Conservation (phyloP, 1,140 invertebrate species). For the Apis dorsata region DNA sequence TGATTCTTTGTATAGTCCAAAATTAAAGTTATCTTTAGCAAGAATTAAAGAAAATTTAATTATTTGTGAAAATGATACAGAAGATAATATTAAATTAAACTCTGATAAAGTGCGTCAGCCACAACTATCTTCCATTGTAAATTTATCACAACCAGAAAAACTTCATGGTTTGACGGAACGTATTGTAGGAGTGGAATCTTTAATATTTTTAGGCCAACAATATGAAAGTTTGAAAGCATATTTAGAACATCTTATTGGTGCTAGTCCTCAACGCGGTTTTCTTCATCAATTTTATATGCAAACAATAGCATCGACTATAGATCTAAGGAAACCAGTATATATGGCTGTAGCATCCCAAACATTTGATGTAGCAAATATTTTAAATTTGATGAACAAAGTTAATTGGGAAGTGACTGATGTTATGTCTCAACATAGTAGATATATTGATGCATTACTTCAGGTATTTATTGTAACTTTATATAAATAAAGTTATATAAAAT, state of each 20-base stretch:
- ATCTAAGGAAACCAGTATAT: conserved; percentile 92
- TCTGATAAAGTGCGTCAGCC: conserved; percentile 82
- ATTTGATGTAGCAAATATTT: conserved; percentile 89
- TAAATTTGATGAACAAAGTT: conserved; percentile 93
- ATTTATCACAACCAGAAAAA: conserved; percentile 86
- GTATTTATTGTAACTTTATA: conserved; percentile 70
- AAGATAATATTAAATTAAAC: conserved; percentile 66
- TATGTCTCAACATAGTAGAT: conserved; percentile 95
- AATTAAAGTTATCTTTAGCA: conserved; percentile 87
- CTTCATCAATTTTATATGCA: conserved; percentile 88
- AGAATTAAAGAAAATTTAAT: conserved; percentile 88
- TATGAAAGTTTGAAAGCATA: conserved; percentile 91
- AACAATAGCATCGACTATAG: conserved; percentile 85
- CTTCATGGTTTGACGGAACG: conserved; percentile 91
- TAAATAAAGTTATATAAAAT: too few relatives aligned
- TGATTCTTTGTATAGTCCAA: conserved; percentile 83
- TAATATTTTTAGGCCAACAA: conserved; percentile 93
- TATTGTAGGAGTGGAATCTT: conserved; percentile 94
- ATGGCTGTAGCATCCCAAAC: conserved; percentile 89
- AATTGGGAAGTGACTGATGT: conserved; percentile 98
- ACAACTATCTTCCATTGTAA: conserved; percentile 85
- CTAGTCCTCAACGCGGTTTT: conserved; percentile 71
- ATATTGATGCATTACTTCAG: conserved; percentile 88
- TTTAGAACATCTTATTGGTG: conserved; percentile 86
- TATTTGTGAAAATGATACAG: conserved; percentile 71